Evolutionary conservation across 2,113 vertebrate genomes (phyloP), one percentile per base, ranked within the genome.

Genomic region (Lepus timidus): DNA sequence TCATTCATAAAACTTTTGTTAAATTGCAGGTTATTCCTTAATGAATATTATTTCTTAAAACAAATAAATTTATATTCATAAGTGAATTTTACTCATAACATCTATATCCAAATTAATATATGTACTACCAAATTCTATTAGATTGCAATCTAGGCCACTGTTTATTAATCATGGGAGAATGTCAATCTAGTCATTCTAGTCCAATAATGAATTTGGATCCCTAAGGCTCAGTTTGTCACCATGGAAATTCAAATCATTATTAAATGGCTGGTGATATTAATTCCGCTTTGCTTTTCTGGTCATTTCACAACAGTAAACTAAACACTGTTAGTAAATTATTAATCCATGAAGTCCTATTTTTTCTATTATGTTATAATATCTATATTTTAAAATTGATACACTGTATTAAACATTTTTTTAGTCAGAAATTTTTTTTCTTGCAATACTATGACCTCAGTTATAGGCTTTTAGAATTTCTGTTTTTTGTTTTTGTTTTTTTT

Each of bases 161-260:
- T 71, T 39, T 92, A 51, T 64, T 85, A 90, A 49, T 39, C 39
- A 39, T 39, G 39, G 39, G 39, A 39, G 39, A 39, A 39, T 39
- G 22, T 92, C 88, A 71, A 85, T 96, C n/a, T 51, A 88, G 25
- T 82, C 36, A 95, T 95, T 96, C 51, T 62, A 19, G 31, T 14
- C 9, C 36, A 95, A 20, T 96, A 90, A 85, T 92, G 29, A 82
- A 92, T 79, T 92, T 93, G 81, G 31, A 88, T 88, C 80, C 74
- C 79, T 91, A 44, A 88, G 83, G 79, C 73, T 96, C 17, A 79
- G n/a, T 25, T 94, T 79, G 64, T 96, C 94, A 92, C 80, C 36
- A 80, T 68, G 76, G 61, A 92, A 96, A 96, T 73, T 85, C 20
- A 75, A 74, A 89, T 85, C 14, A 61, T 87, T 94, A 75, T 85